Conservation (phyloP, 2,113 vertebrate genomes). For the Malurus alboscapulatus region DNA sequence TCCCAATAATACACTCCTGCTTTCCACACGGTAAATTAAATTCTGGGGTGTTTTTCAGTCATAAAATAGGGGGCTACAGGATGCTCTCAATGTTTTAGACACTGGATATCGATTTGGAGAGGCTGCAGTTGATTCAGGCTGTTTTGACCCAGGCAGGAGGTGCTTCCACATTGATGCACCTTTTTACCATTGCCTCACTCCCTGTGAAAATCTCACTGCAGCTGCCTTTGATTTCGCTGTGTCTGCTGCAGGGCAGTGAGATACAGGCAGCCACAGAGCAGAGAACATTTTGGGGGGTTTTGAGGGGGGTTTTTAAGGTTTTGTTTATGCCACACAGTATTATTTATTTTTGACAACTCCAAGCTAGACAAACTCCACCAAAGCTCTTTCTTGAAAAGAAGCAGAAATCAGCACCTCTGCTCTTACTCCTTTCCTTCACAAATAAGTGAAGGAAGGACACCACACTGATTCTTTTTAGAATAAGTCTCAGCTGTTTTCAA, state of each 20-base stretch:
- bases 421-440: not conserved
- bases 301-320: accelerated
- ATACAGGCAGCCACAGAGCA: not conserved
- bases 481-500: conserved; percentile 1
- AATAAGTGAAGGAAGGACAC: not conserved
- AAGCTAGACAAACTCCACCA: not conserved
- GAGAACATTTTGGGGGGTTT: not conserved
- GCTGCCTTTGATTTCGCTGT: not conserved
- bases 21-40: not conserved
- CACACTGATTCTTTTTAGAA: not conserved
- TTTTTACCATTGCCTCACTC: not conserved
- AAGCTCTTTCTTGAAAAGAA: not conserved
- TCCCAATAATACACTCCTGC: not conserved
- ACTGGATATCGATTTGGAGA: not conserved
- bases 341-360: not conserved
- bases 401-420: not conserved
- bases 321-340: not conserved
- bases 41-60: not conserved
- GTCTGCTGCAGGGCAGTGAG: not conserved
- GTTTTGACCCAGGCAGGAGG: not conserved
- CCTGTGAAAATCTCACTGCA: not conserved
- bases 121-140: not conserved
- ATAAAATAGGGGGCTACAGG: not conserved
- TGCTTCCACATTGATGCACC: not conserved
- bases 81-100: not conserved